These are phyloP conservation scores for Drosophila orena DNA, from an alignment of 1,140 invertebrate genomes.

Conservation along the genomic window DNA sequence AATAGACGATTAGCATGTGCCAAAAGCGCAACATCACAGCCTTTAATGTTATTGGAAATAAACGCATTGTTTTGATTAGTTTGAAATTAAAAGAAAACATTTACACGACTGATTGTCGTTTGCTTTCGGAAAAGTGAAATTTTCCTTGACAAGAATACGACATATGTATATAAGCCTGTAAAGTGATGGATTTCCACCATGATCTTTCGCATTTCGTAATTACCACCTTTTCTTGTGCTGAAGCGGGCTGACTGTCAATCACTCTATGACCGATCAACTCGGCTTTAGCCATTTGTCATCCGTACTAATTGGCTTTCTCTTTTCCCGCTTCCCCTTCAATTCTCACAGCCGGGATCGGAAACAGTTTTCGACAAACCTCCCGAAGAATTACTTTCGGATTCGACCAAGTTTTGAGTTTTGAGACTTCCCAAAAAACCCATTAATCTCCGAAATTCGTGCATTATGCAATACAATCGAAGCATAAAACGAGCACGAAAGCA, in stretches of 20 bases:
- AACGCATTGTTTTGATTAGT: too few relatives aligned
- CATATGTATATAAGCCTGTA: background rate
- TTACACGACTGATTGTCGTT: too few relatives aligned
- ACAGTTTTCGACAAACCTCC: background rate
- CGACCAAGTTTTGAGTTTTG: slow-evolving; percentile 17
- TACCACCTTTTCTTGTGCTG: background rate
- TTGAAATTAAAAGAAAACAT: too few relatives aligned
- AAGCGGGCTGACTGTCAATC: slow-evolving; percentile 3
- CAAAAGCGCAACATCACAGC: background rate
- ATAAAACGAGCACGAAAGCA: slow-evolving; percentile 45
- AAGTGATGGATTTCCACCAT: background rate
- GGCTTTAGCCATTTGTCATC: slow-evolving; percentile 7
- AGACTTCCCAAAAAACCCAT: slow-evolving; percentile 18
- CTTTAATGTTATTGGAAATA: background rate
- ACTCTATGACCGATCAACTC: slow-evolving; percentile 19
- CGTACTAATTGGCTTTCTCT: background rate
- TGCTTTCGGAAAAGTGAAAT: too few relatives aligned
- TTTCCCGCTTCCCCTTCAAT: background rate
- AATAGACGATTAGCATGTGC: background rate
- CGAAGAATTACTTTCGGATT: slow-evolving; percentile 31
- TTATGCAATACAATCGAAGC: slow-evolving; percentile 57
- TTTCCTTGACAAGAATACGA: background rate
- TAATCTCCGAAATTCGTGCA: slow-evolving; percentile 43
- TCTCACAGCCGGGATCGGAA: slow-evolving; percentile 5
- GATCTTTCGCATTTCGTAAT: slow-evolving; percentile 3